phyloP scores from a whole-genome alignment of 2,888 invertebrate species.

The Coenonympha glycerion region DNA sequence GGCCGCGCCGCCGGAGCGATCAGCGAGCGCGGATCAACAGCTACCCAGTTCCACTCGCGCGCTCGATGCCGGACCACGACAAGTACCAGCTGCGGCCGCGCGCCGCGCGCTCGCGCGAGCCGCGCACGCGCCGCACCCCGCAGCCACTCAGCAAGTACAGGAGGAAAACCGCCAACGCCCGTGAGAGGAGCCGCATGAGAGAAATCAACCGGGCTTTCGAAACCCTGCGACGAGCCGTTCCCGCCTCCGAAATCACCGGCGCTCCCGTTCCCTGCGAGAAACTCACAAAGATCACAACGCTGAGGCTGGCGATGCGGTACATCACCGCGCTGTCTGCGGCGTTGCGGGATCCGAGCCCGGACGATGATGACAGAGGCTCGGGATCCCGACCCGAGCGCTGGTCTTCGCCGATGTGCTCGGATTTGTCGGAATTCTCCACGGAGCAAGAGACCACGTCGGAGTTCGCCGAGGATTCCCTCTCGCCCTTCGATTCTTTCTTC shows the following conservation, averaged over 20 bases:
- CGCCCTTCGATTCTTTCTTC: conserved; percentile 76
- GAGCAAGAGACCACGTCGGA: conserved; percentile 70
- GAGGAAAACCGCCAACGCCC: conserved; percentile 91
- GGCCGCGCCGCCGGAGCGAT: background rate
- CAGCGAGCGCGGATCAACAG: no score
- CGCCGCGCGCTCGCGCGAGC: conserved; percentile 67
- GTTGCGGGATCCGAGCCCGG: conserved; percentile 63
- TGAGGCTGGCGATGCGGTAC: conserved; percentile 91
- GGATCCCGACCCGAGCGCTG: conserved; percentile 50
- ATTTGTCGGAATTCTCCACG: conserved; percentile 71
- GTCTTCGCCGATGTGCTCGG: conserved; percentile 70
- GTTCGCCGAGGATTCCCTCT: conserved; percentile 72
- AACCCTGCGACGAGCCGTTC: conserved; percentile 84
- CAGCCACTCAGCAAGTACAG: conserved; percentile 91
- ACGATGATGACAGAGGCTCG: conserved; percentile 47
- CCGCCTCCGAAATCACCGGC: conserved; percentile 75
- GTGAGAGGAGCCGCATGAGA: conserved; percentile 90
- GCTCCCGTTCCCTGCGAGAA: conserved; percentile 80
- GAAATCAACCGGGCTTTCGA: conserved; percentile 95
- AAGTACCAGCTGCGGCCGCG: conserved; percentile 74
- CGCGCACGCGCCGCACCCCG: conserved; percentile 78
- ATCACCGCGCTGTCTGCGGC: conserved; percentile 85
- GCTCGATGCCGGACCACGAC: conserved; percentile 74
- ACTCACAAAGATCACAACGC: conserved; percentile 91
- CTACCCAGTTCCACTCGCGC: no score